Percentiles rank a stretch among this genome's conserved stretches.
Conservation (phyloP, 2,113 vertebrate genomes). For the Axis porcinus region DNA sequence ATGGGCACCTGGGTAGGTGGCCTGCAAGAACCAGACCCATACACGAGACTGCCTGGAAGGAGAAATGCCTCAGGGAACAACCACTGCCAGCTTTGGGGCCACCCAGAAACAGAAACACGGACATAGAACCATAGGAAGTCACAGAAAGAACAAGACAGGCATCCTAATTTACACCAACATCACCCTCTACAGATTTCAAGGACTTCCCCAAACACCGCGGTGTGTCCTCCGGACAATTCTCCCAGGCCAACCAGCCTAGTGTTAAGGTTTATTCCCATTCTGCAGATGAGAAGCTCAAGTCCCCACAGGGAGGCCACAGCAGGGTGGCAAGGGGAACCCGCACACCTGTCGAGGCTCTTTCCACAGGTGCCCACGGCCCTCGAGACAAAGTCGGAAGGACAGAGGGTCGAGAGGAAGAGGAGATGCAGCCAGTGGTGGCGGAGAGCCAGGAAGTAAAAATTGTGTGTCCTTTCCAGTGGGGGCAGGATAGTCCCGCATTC, state of each 20-base stretch:
- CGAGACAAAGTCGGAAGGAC: not conserved
- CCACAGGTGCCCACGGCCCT: not conserved
- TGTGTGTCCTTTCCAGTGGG: not conserved
- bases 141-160: not conserved
- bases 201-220: not conserved
- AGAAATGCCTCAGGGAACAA: not conserved
- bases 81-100: not conserved
- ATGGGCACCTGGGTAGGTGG: not conserved
- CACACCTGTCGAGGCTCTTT: not conserved
- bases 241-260: not conserved
- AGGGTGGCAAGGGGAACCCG: not conserved
- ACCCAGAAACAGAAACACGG: not conserved
- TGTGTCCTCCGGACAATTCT: not conserved
- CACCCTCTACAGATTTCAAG: not conserved
- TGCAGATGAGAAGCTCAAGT: not conserved
- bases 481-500: not conserved
- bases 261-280: not conserved
- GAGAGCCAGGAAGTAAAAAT: not conserved
- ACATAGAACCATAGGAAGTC: not conserved
- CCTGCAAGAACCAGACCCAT: not conserved
- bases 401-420: not conserved
- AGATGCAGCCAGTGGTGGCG: rapidly evolving
- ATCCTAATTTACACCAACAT: not conserved
- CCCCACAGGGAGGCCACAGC: not conserved
- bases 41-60: not conserved